phyloP scores from a whole-genome alignment of 2,888 invertebrate genomes.

The Xestobium rufovillosum region DNA sequence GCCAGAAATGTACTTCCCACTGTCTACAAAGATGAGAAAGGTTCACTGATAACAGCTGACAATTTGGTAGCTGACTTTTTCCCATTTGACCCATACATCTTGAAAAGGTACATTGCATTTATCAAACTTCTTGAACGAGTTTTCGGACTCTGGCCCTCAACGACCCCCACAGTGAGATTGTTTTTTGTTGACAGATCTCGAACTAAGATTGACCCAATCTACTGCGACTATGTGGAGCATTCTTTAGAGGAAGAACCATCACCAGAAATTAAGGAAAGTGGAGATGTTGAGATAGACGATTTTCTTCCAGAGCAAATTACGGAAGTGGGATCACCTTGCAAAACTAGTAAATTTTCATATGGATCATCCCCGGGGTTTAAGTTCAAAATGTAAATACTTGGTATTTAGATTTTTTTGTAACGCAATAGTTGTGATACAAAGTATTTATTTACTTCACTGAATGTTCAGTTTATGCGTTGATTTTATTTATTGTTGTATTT shows the following conservation, averaged over 20 bases:
- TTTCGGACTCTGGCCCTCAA: too few species aligned
- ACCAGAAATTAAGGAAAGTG: conserved; percentile 24
- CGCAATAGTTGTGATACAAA: too few species aligned
- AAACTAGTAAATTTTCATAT: conserved; percentile 38
- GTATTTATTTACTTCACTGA: too few species aligned
- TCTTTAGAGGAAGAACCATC: conserved; percentile 30
- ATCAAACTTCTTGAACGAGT: too few species aligned
- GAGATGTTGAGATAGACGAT: conserved; percentile 32
- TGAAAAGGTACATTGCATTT: conserved; percentile 51
- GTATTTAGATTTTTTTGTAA: conserved; percentile 4
- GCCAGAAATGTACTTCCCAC: conserved; percentile 53
- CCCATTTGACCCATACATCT: conserved; percentile 83
- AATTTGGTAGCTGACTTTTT: conserved; percentile 57
- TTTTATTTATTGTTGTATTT: too few species aligned
- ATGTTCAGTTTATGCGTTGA: too few species aligned
- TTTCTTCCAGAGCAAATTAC: conserved; percentile 31
- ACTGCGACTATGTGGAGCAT: conserved; percentile 48
- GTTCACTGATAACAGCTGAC: conserved; percentile 34
- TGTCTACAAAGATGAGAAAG: conserved; percentile 47
- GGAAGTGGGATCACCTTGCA: conserved; percentile 20
- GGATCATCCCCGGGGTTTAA: conserved; percentile 45
- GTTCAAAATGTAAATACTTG: conserved; percentile 27
- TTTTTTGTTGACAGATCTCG: conserved; percentile 36
- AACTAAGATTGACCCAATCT: conserved; percentile 41
- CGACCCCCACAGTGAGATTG: not conserved